Evolutionary conservation across 2,888 invertebrate species (phyloP), one percentile per base, ranked within the genome.

Genomic region (Metallyticus violacea): DNA sequence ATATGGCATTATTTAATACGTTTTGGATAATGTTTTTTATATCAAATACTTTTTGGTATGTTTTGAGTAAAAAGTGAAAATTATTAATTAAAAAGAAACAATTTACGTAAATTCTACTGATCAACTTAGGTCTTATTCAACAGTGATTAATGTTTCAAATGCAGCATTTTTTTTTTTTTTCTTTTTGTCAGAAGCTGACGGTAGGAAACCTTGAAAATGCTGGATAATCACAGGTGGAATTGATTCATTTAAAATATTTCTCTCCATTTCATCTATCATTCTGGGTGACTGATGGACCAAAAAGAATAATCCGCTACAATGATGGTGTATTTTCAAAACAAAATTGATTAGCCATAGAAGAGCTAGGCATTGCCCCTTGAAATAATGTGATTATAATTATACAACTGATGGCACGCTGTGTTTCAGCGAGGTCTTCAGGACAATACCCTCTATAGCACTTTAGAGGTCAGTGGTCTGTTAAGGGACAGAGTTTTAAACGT

Each of bases 361-460:
- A 81, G 81, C 26, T 40, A 81, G 81, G 6, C 62, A 25, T 22
- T 26, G 25, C 26, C 76, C 62, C 82, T 28, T 62, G 7, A 62
- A 26, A 76, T 83, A 85, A 85, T 85, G 85, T 85, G 80, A 85
- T 85, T 85, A 85, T 85, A 85, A 85, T 85, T 85, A 85, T 28
- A 85, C n/a, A 40, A 40, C 85, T 40, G 26, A 7, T 40, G 40
- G 40, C 40, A 22, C 40, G 0, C 4, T 62, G 15, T 15, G 40
- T 40, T n/a, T 40, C 1, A 62, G 1, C 6, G 40, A 40, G 40
- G 15, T 62, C 40, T 62, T 40, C 40, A 40, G 40, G 9, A 15
- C 15, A 15, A 40, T 40, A 40, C 6, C 6, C 40, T 15, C 40
- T 1, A 40, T 7, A 40, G n/a, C 15, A 2, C 9, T 40, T 2